These are phyloP conservation scores for Phenganax marumi DNA, from an alignment of 92 coral and sea anemone species.

Conservation along the genomic window DNA sequence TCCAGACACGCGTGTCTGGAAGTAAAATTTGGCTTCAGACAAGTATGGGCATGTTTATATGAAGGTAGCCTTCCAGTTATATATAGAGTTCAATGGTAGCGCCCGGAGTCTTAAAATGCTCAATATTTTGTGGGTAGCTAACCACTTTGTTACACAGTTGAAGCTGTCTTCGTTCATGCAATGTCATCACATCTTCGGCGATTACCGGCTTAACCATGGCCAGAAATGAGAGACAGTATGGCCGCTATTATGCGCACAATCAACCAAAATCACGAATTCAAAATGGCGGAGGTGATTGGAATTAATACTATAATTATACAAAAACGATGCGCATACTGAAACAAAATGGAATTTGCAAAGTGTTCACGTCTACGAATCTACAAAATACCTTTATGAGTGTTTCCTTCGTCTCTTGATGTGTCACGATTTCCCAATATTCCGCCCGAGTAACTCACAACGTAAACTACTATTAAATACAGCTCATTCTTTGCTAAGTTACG, in stretches of 20 bases:
- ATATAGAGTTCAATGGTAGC: too few species aligned
- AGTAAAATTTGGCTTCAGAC: too few species aligned
- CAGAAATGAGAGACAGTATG: conserved; percentile 6
- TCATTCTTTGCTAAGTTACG: neutral
- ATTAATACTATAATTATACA: neutral
- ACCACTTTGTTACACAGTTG: too few species aligned
- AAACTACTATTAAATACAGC: conserved; percentile 6
- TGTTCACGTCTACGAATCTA: neutral
- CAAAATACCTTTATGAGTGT: conserved; percentile 5
- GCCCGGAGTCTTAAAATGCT: too few species aligned
- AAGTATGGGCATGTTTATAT: too few species aligned
- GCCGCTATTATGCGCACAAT: neutral
- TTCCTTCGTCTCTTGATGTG: neutral
- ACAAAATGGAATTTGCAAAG: neutral
- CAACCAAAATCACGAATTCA: neutral
- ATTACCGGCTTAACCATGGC: too few species aligned
- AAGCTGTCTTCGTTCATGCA: too few species aligned
- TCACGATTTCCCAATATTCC: neutral
- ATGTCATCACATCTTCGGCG: too few species aligned
- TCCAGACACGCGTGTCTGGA: too few species aligned
- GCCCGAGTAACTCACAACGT: neutral
- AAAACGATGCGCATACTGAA: neutral
- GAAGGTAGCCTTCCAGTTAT: too few species aligned
- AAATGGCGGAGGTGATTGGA: too few species aligned
- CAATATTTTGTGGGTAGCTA: too few species aligned